Evolutionary conservation across 1,140 invertebrate genomes (phyloP), one percentile per base, ranked within the genome.

Genomic region (Drosophila bocqueti): DNA sequence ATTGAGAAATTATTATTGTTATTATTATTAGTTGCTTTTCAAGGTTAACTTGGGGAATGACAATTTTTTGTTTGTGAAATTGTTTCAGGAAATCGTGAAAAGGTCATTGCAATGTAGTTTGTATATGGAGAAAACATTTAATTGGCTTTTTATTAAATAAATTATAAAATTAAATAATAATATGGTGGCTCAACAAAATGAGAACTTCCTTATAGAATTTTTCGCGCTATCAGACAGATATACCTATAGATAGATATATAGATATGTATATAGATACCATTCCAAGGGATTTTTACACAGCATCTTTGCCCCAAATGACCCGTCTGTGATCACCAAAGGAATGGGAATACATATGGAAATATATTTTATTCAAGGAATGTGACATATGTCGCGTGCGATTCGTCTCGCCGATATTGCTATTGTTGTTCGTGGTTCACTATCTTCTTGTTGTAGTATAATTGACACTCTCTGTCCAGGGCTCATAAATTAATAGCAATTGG

Each of bases 401-500:
- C 46, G 69, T 50, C 68, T 49, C 26, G 46, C 57, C 52, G 71
- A 73, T 73, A 52, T 65, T 46, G 50, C 45, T 73, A 38, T 61
- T 61, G 57, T 61, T 34, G 38, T n/a, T 38, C 29, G 31, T 52
- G 16, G 29, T 11, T 49, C n/a, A 57, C 46, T 73, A 73, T 73
- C 68, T 59, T 46, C 21, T 73, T 60, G 60, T 58, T 47, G 49
- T 59, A 71, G 68, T 69, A 59, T 71, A 74, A 74, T 72, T 74
- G 71, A 74, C 71, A 74, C 71, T 74, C 67, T 59, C 24, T 24
- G 69, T 31, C 54, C 69, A 61, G 68, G 36, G 67, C 67, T 43
- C 55, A 74, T 52, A 74, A 74, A 74, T 74, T 74, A 74, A 74
- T 74, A 73, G 71, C 71, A 74, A 74, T 74, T 74, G 71, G 68